These are phyloP conservation scores for Eutrigla gurnardus DNA, from an alignment of 2,797 vertebrate species.

Conservation along the genomic window DNA sequence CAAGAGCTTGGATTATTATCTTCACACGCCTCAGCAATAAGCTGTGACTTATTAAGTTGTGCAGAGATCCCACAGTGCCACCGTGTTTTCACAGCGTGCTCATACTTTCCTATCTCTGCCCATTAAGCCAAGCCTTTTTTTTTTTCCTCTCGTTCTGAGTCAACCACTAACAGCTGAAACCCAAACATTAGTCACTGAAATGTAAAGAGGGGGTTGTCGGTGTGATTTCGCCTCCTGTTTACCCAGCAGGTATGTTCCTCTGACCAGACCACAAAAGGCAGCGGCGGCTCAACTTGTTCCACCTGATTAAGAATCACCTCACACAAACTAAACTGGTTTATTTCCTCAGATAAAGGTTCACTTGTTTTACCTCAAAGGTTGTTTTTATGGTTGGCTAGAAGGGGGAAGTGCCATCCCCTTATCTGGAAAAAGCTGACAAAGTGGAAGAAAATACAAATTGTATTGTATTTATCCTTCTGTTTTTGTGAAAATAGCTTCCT, in stretches of 20 bases:
- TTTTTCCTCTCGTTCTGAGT: slow-evolving; percentile 34
- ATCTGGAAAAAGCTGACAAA: neutral
- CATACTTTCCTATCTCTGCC: slow-evolving; percentile 26
- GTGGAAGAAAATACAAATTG: slow-evolving; percentile 1
- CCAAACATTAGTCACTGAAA: slow-evolving; percentile 62
- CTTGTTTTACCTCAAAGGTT: neutral
- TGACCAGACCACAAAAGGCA: slow-evolving; percentile 40
- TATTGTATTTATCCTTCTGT: neutral
- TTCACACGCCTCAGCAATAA: slow-evolving; percentile 16
- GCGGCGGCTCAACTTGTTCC: slow-evolving; percentile 58
- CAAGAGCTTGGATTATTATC: slow-evolving; percentile 22
- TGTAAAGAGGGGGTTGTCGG: slow-evolving; percentile 24
- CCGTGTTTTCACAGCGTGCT: slow-evolving; percentile 29
- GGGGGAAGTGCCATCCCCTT: neutral
- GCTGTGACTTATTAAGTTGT: slow-evolving; percentile 14
- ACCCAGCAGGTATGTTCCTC: slow-evolving; percentile 31
- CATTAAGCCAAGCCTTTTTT: slow-evolving; percentile 53
- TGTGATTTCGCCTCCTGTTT: slow-evolving; percentile 48
- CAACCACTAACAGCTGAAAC: slow-evolving; percentile 52
- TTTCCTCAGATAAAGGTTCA: slow-evolving; percentile 36
- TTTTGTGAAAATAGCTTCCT: slow-evolving; percentile 1
- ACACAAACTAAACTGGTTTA: neutral
- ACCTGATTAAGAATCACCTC: slow-evolving; percentile 50
- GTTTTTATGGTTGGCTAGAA: too few relatives aligned
- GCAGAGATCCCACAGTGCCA: slow-evolving; percentile 7